Evolutionary conservation across 2,113 vertebrate species (phyloP).

Genomic region (Paradisaea rubra): DNA sequence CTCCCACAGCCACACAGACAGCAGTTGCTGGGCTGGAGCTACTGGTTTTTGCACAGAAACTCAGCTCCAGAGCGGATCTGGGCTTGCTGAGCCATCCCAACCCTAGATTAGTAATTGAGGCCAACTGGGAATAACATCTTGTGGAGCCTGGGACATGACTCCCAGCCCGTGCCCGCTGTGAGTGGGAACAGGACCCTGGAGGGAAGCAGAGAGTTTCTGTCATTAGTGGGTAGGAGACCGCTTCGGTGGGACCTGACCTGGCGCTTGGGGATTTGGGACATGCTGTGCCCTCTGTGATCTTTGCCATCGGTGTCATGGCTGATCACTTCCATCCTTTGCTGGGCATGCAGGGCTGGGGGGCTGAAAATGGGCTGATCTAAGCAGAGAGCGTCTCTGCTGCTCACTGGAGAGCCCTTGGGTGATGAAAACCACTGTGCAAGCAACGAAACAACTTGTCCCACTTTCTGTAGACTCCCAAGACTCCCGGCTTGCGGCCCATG

Average conservation of each 20-base stretch:
- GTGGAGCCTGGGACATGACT: fast-evolving
- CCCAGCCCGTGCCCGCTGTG: fast-evolving
- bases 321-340: background rate
- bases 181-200: background rate
- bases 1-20: background rate
- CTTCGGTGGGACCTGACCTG: background rate
- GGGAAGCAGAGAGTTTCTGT: background rate
- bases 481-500: slow-evolving; percentile 84
- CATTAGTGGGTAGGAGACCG: background rate
- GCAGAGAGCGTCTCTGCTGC: background rate
- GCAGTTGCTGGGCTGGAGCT: background rate
- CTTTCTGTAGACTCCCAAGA: slow-evolving; percentile 82
- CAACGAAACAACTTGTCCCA: background rate
- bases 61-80: background rate
- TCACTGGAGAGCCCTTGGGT: background rate
- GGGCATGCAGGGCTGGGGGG: background rate
- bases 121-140: background rate
- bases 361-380: background rate
- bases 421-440: background rate
- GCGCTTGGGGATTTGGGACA: background rate
- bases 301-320: fast-evolving
- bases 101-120: background rate
- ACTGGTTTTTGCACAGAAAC: background rate
- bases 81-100: background rate
- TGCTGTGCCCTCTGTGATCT: background rate